Base-by-base conservation (phyloP, 2,797 vertebrate species). In the Falco cherrug region DNA sequence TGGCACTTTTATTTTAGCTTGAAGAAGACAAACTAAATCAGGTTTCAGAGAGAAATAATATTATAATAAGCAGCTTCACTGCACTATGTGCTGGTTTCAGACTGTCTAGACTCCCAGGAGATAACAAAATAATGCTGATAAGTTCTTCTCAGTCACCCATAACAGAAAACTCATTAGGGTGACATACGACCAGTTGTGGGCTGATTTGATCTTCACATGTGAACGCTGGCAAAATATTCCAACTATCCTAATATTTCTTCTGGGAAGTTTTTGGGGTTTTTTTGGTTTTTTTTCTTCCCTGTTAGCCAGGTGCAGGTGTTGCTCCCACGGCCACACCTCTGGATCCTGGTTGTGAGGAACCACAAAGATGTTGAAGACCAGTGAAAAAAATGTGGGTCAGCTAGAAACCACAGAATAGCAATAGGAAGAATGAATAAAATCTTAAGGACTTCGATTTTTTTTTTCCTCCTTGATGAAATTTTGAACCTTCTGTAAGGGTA, bases 81-180 rank as follows among this genome's bases (percentile, higher is more conserved):
- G 51, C 26, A 75, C 54, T 70, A 6, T 86, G 79, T 90, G 73
- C 78, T 86, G 68, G 50, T 90, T 95, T 85, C 74, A 96, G 91
- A 73, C 78, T 94, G 93, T 96, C 94, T 97, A 96, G 96, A 96
- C 95, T 94, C 69, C 35, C 88, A 84, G 84, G 59, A 96, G 85
- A 94, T 96, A 95, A 95, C 67, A 51, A 77, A 96, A 97, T 96
- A 89, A 96, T 2, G 0, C 95, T 97, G 94, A 91, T 97, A 87
- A 85, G 88, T 89, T 97, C 87, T 81, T 96, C 87, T 93, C 79
- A 90, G 80, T 48, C 77, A 95, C 92, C 91, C 85, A 31, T 60
- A 96, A 71, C 77, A 89, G 75, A 96, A 93, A 95, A 94, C 92
- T 92, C 90, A 92, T 96, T 97, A 89, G 59, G 63, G 83, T 84